These are phyloP conservation scores for Acleris literana DNA, from an alignment of 2,888 invertebrate species.

Conservation along the genomic window DNA sequence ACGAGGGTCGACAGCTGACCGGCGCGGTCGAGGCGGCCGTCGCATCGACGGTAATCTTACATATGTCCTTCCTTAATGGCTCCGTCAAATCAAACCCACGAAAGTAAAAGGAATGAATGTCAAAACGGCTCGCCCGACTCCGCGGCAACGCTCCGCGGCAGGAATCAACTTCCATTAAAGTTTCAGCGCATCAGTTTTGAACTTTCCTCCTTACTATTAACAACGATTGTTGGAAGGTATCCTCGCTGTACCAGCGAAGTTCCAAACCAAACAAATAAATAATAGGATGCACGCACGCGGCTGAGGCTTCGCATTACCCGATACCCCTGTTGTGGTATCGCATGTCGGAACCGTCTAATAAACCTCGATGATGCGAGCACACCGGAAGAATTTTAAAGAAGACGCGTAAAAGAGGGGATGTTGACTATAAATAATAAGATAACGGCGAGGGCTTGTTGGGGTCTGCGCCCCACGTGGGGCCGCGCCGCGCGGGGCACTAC, in stretches of 20 bases:
- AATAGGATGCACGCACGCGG: neutral
- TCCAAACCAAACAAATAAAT: neutral
- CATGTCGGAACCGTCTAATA: slow-evolving; percentile 29
- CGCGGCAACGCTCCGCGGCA: no score
- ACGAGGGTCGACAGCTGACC: slow-evolving; percentile 9
- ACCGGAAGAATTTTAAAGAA: slow-evolving; percentile 31
- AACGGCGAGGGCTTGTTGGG: slow-evolving; percentile 45
- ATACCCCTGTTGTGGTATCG: slow-evolving; percentile 6
- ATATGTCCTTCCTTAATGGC: slow-evolving; percentile 1
- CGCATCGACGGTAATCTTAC: neutral
- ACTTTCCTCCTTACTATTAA: neutral
- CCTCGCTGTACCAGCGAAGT: neutral
- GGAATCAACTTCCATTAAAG: no score
- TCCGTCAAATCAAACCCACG: neutral
- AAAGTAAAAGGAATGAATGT: neutral
- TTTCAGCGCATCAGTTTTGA: no score
- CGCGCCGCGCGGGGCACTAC: slow-evolving; percentile 12
- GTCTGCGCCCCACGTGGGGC: slow-evolving; percentile 41
- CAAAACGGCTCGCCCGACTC: no score
- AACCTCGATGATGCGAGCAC: slow-evolving; percentile 17
- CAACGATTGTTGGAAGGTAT: neutral
- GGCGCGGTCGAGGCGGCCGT: neutral
- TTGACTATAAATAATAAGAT: slow-evolving; percentile 66
- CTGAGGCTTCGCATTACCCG: neutral
- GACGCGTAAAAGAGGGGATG: slow-evolving; percentile 40